Base-by-base conservation (phyloP, 2,797 vertebrate genomes). In the Chelonia mydas region DNA sequence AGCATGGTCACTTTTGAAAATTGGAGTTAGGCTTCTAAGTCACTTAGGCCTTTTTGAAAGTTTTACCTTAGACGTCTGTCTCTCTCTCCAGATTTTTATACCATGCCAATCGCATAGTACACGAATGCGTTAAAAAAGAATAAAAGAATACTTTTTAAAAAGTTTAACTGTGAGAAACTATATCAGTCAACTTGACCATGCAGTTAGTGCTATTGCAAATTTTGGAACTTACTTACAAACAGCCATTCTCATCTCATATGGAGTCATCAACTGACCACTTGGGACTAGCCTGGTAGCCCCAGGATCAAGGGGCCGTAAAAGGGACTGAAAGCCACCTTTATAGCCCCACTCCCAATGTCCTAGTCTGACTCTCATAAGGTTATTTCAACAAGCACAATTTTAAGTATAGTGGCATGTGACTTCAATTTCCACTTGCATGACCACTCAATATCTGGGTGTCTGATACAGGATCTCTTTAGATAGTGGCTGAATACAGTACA, bases 181-280 rank as follows among this genome's bases (percentile, higher is more conserved):
- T 91, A 84, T 77, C 81, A 72, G 49, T 77, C 90, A 89, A 90
- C 61, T n/a, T 1, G 81, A 88, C 16, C n/a, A 81, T 85, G 31
- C 57, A 41, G 87, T 94, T 89, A 72, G 47, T 55, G 83, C 53
- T 86, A 83, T 89, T 93, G 94, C 72, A 93, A 90, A 94, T 28
- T 61, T 47, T 74, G 77, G 47, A 50, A 86, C 37, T 92, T 92
- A 72, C 31, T 81, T 31, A 88, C 84, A 83, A 90, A 92, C 25
- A 83, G 8, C 31, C 72, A 77, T 92, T 88, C 89, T 27, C 90
- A 95, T 72, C 11, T 61, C 7, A 49, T 49, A 45, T 78, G 59
- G 86, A 92, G 84, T 19, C 92, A 37, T 74, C 87, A 85, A 21
- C n/a, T 0, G 0, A 83, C 68, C 89, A 91, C 83, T 51, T 81